These are phyloP conservation scores for Channa striata DNA, from an alignment of 2,797 vertebrate genomes.

Conservation along the genomic window DNA sequence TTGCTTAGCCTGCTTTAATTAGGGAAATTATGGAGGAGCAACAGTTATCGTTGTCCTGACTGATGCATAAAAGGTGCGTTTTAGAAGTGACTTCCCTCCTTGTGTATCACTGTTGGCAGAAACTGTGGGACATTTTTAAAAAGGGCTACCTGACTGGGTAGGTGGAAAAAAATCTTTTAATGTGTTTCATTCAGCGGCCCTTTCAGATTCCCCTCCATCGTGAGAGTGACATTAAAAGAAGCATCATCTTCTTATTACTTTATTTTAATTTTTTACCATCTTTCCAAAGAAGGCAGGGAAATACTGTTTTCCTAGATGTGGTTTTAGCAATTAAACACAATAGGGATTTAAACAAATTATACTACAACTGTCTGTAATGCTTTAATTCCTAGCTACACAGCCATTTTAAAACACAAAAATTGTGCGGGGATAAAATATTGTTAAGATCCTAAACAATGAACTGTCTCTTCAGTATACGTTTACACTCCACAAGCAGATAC, in stretches of 20 bases:
- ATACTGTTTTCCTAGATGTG: conserved; percentile 77
- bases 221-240: conserved; percentile 68
- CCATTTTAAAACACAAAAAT: conserved; percentile 87
- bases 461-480: conserved; percentile 24
- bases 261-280: conserved; percentile 52
- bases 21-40: conserved; percentile 38
- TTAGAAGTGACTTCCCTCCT: conserved; percentile 44
- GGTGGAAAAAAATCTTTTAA: conserved; percentile 61
- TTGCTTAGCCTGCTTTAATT: conserved; percentile 60
- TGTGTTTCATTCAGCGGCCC: conserved; percentile 62
- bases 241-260: conserved; percentile 29
- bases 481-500: not conserved
- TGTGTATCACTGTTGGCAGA: conserved; percentile 53
- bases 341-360: conserved; percentile 82
- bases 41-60: conserved; percentile 37
- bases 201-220: conserved; percentile 68
- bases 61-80: conserved; percentile 59
- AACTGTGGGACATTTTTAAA: conserved; percentile 62
- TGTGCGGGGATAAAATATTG: conserved; percentile 89
- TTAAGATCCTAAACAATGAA: conserved; percentile 50
- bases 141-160: conserved; percentile 71
- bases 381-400: conserved; percentile 85
- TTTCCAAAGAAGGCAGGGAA: conserved; percentile 80
- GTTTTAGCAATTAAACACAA: conserved; percentile 82
- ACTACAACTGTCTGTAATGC: conserved; percentile 84